A percentile compares a stretch with the other conserved stretches of the same genome.
phyloP scores from a whole-genome alignment of 2,113 vertebrate species.

The Poeciliopsis retropinna region DNA sequence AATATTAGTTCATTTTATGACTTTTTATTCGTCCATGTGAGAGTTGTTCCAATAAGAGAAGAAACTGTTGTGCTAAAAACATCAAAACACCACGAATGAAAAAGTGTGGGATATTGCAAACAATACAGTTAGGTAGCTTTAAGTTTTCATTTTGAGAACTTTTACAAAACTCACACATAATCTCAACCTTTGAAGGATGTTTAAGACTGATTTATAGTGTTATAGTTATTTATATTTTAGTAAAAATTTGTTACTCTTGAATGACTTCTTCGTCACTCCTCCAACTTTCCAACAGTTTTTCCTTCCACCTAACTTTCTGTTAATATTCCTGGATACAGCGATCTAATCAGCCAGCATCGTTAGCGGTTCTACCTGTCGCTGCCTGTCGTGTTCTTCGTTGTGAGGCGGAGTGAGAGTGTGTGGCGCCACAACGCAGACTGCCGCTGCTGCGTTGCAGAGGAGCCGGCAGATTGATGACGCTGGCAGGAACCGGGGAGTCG shows the following conservation, averaged over 20 bases:
- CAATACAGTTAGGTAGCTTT: not conserved
- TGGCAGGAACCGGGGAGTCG: conserved; percentile 40
- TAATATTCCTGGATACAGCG: not conserved
- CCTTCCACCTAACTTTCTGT: not conserved
- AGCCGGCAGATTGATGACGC: conserved; percentile 51
- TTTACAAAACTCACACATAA: not conserved
- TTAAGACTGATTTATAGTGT: too few species aligned
- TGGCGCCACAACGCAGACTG: conserved; percentile 60
- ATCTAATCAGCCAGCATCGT: not conserved
- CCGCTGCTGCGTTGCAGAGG: too few species aligned
- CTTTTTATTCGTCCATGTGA: too few species aligned
- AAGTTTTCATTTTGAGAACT: not conserved
- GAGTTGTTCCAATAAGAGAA: too few species aligned
- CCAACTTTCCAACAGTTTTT: not conserved
- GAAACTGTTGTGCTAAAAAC: too few species aligned
- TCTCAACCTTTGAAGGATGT: not conserved
- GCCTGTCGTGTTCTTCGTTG: conserved; percentile 1
- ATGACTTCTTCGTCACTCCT: not conserved
- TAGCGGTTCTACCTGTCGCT: not conserved
- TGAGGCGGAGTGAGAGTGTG: not conserved
- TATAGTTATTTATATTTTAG: too few species aligned
- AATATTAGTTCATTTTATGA: too few species aligned
- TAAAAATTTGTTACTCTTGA: not conserved
- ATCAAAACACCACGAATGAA: too few species aligned
- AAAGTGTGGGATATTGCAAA: too few species aligned